Evolutionary conservation across 2,797 vertebrate species (phyloP).

Genomic region (Bovichtus variegatus): DNA sequence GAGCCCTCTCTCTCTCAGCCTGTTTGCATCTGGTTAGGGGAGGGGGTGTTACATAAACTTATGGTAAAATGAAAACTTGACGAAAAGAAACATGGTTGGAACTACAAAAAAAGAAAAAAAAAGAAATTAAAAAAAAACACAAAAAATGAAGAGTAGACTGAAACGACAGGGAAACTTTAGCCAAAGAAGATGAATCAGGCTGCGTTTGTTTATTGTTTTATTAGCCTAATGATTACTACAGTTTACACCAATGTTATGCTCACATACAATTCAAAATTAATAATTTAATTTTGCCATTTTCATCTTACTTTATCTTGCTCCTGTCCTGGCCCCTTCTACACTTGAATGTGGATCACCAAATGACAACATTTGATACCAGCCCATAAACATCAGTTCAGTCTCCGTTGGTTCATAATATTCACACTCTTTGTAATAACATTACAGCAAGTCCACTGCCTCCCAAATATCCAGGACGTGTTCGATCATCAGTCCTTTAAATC

Average conservation of each 20-base stretch:
- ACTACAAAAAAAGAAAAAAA: too few species aligned
- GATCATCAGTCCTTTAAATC: slow-evolving; percentile 22
- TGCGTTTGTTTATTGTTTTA: slow-evolving; percentile 87
- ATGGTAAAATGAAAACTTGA: slow-evolving; percentile 85
- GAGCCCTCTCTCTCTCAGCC: slow-evolving; percentile 89
- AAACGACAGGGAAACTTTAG: slow-evolving; percentile 17
- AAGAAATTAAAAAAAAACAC: slow-evolving; percentile 27
- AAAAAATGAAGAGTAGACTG: slow-evolving; percentile 1
- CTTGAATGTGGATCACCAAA: slow-evolving; percentile 23
- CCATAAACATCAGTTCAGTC: slow-evolving; percentile 11
- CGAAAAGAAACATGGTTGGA: slow-evolving; percentile 69
- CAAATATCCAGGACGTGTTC: slow-evolving; percentile 29
- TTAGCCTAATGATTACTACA: slow-evolving; percentile 92
- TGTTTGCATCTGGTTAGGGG: slow-evolving; percentile 94
- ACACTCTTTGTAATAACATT: slow-evolving; percentile 48
- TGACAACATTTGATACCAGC: slow-evolving; percentile 8
- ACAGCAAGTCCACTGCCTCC: slow-evolving; percentile 34
- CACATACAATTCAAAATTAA: slow-evolving; percentile 90
- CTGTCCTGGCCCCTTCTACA: slow-evolving; percentile 18
- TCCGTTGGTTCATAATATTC: background rate
- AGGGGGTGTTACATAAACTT: slow-evolving; percentile 89
- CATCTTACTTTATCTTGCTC: slow-evolving; percentile 18
- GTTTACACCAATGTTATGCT: slow-evolving; percentile 93
- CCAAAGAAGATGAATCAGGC: slow-evolving; percentile 88
- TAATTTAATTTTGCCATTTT: slow-evolving; percentile 84